Percentiles rank a stretch among this genome's conserved stretches.
Evolutionary conservation across 1,140 invertebrate species (phyloP).

Genomic region (Temnothorax nylanderi): DNA sequence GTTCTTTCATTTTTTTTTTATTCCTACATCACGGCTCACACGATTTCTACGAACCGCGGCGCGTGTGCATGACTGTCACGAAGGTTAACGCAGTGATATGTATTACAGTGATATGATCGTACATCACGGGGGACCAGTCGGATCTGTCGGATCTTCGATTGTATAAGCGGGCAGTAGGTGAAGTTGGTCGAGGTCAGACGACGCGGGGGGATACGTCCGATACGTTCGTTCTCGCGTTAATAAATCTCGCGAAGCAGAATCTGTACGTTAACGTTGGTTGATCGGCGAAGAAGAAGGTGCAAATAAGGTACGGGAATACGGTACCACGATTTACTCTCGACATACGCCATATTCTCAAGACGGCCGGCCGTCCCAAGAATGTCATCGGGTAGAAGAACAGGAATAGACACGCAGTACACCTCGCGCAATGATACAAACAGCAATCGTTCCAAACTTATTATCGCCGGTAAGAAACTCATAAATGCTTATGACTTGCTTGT

Average conservation of each 20-base stretch:
- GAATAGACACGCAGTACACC: conserved; percentile 16
- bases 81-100: conserved; percentile 22
- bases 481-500: conserved; percentile 73
- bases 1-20: conserved; percentile 20
- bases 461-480: conserved; percentile 75
- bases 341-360: not conserved
- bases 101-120: conserved; percentile 9
- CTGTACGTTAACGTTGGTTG: not conserved
- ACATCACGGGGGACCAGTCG: not conserved
- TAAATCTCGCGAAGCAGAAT: not conserved
- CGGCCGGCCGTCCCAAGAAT: conserved; percentile 1
- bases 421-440: conserved; percentile 65
- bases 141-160: not conserved
- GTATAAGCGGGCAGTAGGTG: conserved; percentile 14
- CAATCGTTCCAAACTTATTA: conserved; percentile 77
- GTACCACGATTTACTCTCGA: not conserved
- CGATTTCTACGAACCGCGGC: conserved; percentile 6
- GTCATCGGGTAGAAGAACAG: not conserved
- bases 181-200: conserved; percentile 1
- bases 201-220: not conserved
- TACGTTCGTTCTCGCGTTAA: not conserved
- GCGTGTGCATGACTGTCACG: not conserved
- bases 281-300: not conserved
- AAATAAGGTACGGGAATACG: conserved; percentile 8
- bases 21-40: not conserved